Conservation (phyloP, 2,888 invertebrate species). For the Macrosiphum euphorbiae region DNA sequence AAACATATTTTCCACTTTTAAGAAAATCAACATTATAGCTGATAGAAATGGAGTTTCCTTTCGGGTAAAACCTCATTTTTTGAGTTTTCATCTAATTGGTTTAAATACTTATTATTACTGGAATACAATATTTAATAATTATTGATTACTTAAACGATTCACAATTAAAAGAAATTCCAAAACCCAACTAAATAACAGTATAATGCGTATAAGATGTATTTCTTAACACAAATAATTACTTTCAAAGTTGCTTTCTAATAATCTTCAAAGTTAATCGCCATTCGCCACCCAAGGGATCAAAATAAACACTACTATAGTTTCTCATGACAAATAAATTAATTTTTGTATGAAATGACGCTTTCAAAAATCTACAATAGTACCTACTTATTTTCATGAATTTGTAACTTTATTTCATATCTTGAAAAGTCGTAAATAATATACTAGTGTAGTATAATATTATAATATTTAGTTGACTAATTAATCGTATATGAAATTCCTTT, state of each 20-base stretch:
- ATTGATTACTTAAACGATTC: background rate
- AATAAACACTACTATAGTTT: slow-evolving; percentile 11
- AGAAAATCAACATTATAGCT: background rate
- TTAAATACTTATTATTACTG: background rate
- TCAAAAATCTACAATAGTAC: background rate
- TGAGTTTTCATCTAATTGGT: background rate
- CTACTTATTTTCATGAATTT: background rate
- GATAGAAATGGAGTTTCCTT: background rate
- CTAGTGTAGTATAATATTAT: background rate
- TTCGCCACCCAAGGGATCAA: background rate
- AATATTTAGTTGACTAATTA: background rate
- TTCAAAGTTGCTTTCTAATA: background rate
- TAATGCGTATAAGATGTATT: background rate
- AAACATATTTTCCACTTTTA: background rate
- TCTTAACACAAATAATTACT: slow-evolving; percentile 12
- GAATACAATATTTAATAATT: background rate
- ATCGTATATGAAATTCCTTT: background rate
- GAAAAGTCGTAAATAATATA: background rate
- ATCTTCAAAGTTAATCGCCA: background rate
- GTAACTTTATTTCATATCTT: background rate
- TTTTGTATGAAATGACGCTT: background rate
- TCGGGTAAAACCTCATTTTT: background rate
- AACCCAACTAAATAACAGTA: background rate
- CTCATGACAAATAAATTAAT: background rate
- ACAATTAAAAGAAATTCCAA: background rate